Base-by-base conservation (phyloP, 2,113 vertebrate species). In the Montifringilla adamsi region DNA sequence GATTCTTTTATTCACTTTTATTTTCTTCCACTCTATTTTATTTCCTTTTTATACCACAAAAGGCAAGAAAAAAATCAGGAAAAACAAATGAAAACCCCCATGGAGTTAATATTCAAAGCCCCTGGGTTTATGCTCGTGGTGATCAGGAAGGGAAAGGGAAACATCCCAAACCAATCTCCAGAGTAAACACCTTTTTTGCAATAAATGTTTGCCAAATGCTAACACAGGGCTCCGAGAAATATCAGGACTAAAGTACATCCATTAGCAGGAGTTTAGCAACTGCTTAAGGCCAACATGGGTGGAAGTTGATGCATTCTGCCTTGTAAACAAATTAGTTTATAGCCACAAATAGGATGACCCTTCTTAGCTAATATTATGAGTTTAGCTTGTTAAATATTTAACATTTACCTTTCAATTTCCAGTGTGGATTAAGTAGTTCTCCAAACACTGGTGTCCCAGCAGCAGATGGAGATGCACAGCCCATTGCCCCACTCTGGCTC, bases 301-400 rank as follows among this genome's bases (percentile, higher is more conserved):
- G 89, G 49, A 85, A 85, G 56, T 88, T 21, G 83, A 22, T 81
- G 63, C 35, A 86, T 93, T 89, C 30, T 72, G 88, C 66, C 66
- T 52, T 56, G 85, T 79, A 89, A 96, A 97, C 85, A 90, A 95
- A 94, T 95, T 84, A 95, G 55, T 72, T 94, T 78, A 84, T 37
- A 55, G 68, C 9, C 10, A 90, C 92, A 88, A 84, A 95, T 8
- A 62, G 15, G 62, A 79, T 50, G 80, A 33, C 23, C 49, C 78
- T 72, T 33, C 75, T 89, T 27, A 28, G 87, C 74, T 75, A 55
- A 90, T 62, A 2, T 83, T 74, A 31, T 85, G 83, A 81, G 84
- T 35, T 89, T 4, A 52, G 66, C 81, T 87, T 37, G 92, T 73
- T 92, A 96, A 95, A 95, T 90, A 87, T 90, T 93, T 92, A 95